Conservation (phyloP, 2,113 vertebrate species). For the Mastomys coucha region DNA sequence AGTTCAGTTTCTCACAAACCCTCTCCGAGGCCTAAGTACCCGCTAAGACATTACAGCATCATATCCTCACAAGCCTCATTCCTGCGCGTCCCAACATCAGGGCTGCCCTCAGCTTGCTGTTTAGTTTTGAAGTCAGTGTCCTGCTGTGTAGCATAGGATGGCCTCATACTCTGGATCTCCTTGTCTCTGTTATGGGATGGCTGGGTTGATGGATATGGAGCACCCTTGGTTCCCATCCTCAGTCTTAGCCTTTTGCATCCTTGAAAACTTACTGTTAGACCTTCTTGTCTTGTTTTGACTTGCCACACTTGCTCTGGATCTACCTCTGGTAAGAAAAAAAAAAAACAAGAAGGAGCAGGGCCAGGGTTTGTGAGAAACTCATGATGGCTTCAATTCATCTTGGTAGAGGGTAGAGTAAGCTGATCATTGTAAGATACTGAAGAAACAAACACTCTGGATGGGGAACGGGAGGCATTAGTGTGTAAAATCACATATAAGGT, state of each 20-base stretch:
- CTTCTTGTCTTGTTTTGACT: not conserved
- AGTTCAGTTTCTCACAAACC: not conserved
- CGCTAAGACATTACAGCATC: not conserved
- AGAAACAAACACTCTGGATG: not conserved
- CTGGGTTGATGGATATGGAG: not conserved
- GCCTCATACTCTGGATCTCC: not conserved
- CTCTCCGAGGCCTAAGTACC: accelerated
- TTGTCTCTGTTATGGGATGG: not conserved
- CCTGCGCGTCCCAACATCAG: not conserved
- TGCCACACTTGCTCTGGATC: not conserved
- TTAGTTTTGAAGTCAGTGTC: not conserved
- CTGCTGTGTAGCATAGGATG: not conserved
- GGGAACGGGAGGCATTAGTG: not conserved
- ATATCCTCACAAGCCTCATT: not conserved
- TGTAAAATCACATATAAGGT: not conserved
- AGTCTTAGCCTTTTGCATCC: not conserved
- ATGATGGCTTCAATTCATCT: not conserved
- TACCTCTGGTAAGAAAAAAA: not conserved
- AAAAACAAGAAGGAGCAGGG: no score
- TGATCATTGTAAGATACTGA: not conserved
- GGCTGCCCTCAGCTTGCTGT: not conserved
- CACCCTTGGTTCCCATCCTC: no score
- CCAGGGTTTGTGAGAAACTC: not conserved
- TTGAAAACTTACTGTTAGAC: not conserved
- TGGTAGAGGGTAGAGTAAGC: not conserved